phyloP scores from a whole-genome alignment of 2,888 invertebrate genomes.

The Clivina fossor region DNA sequence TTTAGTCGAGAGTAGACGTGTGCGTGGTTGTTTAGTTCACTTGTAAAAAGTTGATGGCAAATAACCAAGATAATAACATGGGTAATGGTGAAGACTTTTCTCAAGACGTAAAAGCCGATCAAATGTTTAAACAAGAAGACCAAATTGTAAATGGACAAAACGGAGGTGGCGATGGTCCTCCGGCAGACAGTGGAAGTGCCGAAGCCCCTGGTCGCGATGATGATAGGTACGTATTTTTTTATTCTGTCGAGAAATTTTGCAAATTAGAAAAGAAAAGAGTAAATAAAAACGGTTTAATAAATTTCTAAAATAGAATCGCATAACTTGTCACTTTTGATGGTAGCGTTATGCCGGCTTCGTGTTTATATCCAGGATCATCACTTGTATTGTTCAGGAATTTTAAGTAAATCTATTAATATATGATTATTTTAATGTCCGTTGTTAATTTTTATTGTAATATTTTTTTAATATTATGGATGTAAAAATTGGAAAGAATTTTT shows the following conservation, averaged over 20 bases:
- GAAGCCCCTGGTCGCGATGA: conserved; percentile 79
- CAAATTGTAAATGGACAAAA: conserved; percentile 57
- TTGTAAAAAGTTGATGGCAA: conserved; percentile 59
- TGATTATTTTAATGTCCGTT: conserved; percentile 16
- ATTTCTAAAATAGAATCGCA: conserved; percentile 15
- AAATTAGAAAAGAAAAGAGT: background rate
- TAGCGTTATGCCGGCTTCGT: conserved; percentile 34
- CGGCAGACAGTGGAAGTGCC: conserved; percentile 69
- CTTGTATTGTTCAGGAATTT: conserved; percentile 29
- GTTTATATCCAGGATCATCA: conserved; percentile 35
- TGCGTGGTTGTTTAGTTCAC: conserved; percentile 42
- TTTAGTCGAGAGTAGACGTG: conserved; percentile 47
- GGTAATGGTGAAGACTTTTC: conserved; percentile 79
- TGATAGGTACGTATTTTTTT: conserved; percentile 65
- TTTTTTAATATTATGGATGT: conserved; percentile 27
- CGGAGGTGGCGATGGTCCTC: conserved; percentile 68
- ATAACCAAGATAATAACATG: conserved; percentile 67
- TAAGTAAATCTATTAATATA: conserved; percentile 9
- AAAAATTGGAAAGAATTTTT: conserved; percentile 24
- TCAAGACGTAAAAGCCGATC: conserved; percentile 71
- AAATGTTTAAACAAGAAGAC: conserved; percentile 59
- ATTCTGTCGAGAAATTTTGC: conserved; percentile 10
- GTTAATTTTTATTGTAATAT: conserved; percentile 28
- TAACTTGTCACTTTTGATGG: conserved; percentile 25
- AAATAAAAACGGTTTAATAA: conserved; percentile 23